Evolutionary conservation across 2,797 vertebrate species (phyloP), one percentile per base, ranked within the genome.

Genomic region (Halcyon smyrnensis): DNA sequence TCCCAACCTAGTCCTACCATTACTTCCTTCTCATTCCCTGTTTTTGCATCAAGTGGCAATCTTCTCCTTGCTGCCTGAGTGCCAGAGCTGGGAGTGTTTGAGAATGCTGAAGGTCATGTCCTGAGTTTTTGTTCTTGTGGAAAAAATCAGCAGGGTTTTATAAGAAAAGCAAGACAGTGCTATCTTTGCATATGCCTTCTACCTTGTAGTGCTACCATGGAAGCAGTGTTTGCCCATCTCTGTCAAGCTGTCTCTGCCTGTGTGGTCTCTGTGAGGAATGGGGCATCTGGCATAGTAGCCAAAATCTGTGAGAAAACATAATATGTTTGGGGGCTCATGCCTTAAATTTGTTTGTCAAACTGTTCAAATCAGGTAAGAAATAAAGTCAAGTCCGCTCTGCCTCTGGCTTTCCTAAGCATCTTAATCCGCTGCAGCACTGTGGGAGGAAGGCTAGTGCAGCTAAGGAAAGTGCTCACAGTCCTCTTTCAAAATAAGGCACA

Each of bases 341-440:
- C 60, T 77, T 63, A 39, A 54, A 63, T 41, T 54, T 56, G 17
- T 64, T 85, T 37, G n/a, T 59, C 82, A 89, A 69, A 13, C 28
- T 92, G 34, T 30, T 84, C 54, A 57, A 51, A 45, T 48, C 19
- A 50, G 20, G 34, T 39, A 32, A 67, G 85, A 80, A 57, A 87
- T 2, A 69, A 41, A 65, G 18, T 32, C 0, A 4, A 4, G 5
- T 64, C 8, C 4, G 1, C 43, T 19, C n/a, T 83, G 64, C 20
- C 41, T 25, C 20, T 41, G 8, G 5, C 17, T 79, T 57, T 84
- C 12, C 39, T 10, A 20, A 46, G 46, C 39, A 25, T 67, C 56
- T 51, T 51, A n/a, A 74, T 41, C n/a, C 37, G 27, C 68, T 54
- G 60, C 53, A 83, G 60, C 24, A 23, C 19, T 6, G 32, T 30